Percentiles rank a stretch among this genome's conserved stretches.
These are phyloP conservation scores for Galendromus occidentalis DNA, from an alignment of 1,140 invertebrate genomes.

Conservation along the genomic window DNA sequence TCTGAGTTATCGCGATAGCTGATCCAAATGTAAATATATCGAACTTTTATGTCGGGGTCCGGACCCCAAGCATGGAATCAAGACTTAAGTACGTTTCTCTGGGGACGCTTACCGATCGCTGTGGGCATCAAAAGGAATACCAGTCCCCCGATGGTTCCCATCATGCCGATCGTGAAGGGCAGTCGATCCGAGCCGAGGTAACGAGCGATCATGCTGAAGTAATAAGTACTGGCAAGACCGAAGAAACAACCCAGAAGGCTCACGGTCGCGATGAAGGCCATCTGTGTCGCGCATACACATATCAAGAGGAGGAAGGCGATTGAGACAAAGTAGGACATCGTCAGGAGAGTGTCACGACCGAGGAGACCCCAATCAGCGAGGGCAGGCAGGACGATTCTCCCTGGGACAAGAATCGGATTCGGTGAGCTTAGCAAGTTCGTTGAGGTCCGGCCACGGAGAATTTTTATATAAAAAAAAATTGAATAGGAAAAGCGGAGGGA, in stretches of 20 bases:
- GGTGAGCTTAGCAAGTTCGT: no score
- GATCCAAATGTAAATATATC: no score
- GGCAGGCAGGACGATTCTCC: not conserved
- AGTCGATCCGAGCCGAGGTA: not conserved
- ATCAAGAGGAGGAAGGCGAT: not conserved
- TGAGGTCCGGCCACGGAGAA: no score
- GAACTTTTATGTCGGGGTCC: no score
- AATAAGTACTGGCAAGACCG: not conserved
- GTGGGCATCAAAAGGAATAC: not conserved
- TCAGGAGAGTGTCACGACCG: not conserved
- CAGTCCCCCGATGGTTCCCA: not conserved
- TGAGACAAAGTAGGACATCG: not conserved
- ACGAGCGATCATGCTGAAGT: not conserved
- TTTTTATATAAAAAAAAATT: no score
- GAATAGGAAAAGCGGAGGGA: no score
- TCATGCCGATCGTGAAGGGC: not conserved
- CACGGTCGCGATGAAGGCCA: not conserved
- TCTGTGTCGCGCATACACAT: not conserved
- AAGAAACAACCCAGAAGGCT: not conserved
- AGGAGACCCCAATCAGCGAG: not conserved
- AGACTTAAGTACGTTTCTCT: no score
- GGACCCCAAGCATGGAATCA: no score
- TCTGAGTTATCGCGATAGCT: no score
- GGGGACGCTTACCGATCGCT: not conserved
- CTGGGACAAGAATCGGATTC: not conserved